Evolutionary conservation across 2,797 vertebrate genomes (phyloP).

Genomic region (Knipowitschia caucasica): DNA sequence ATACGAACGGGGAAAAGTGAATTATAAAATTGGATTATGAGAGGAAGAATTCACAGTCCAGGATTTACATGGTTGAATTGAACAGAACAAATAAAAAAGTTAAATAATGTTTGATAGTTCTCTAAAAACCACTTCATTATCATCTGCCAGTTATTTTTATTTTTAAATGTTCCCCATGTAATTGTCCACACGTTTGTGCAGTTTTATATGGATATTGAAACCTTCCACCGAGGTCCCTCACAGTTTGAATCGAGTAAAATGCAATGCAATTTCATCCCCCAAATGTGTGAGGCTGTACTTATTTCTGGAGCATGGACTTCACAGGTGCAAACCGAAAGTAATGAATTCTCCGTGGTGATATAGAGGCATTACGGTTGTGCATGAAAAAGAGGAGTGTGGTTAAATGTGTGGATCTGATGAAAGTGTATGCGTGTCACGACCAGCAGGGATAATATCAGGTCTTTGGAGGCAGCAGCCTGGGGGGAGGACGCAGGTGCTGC

Average conservation of each 20-base stretch:
- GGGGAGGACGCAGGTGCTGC: slow-evolving; percentile 45
- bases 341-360: slow-evolving; percentile 56
- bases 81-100: too few species aligned
- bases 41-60: slow-evolving; percentile 60
- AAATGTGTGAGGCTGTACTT: slow-evolving; percentile 13
- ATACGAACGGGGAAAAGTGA: slow-evolving; percentile 48
- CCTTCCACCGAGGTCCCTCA: slow-evolving; percentile 39
- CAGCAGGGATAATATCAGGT: slow-evolving; percentile 32
- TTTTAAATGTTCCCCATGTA: slow-evolving; percentile 30
- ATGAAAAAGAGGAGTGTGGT: slow-evolving; percentile 55
- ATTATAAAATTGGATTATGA: slow-evolving; percentile 67
- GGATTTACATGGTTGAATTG: too few species aligned
- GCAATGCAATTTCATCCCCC: slow-evolving; percentile 28
- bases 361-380: slow-evolving; percentile 52
- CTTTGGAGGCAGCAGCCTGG: slow-evolving; percentile 26
- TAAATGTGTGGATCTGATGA: slow-evolving; percentile 26
- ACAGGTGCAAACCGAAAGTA: slow-evolving; percentile 59
- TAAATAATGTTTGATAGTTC: too few species aligned
- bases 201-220: slow-evolving; percentile 40
- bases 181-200: slow-evolving; percentile 50
- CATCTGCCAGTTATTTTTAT: too few species aligned
- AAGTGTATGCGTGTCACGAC: slow-evolving; percentile 2
- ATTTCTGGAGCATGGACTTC: slow-evolving; percentile 12
- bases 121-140: too few species aligned
- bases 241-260: slow-evolving; percentile 42